A percentile compares a stretch with the other conserved stretches of the same genome.
These are phyloP conservation scores for Perodicticus potto DNA, from an alignment of 2,797 vertebrate species.

Conservation along the genomic window DNA sequence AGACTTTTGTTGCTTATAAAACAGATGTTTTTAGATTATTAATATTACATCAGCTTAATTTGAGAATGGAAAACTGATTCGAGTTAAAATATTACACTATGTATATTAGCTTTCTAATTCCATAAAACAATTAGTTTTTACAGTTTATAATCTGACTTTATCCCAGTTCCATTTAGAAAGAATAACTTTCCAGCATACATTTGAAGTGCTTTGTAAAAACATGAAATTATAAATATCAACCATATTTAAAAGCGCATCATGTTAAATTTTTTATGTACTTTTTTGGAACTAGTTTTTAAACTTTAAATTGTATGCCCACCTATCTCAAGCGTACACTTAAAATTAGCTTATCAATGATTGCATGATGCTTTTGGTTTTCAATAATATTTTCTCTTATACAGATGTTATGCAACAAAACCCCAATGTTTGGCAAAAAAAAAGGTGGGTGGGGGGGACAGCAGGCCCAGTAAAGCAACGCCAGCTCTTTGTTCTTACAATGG, in stretches of 20 bases:
- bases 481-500: neutral
- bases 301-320: slow-evolving; percentile 87
- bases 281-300: slow-evolving; percentile 91
- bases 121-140: slow-evolving; percentile 81
- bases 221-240: slow-evolving; percentile 88
- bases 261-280: slow-evolving; percentile 91
- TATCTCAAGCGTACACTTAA: slow-evolving; percentile 88
- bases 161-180: slow-evolving; percentile 85
- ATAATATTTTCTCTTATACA: slow-evolving; percentile 88
- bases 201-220: slow-evolving; percentile 94
- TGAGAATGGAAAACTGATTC: slow-evolving; percentile 85
- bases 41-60: slow-evolving; percentile 84
- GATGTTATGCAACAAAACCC: slow-evolving; percentile 90
- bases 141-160: slow-evolving; percentile 86
- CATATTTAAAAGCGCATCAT: slow-evolving; percentile 91
- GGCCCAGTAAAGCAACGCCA: neutral
- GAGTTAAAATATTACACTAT: slow-evolving; percentile 86
- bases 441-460: neutral
- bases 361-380: slow-evolving; percentile 90
- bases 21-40: slow-evolving; percentile 87
- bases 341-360: slow-evolving; percentile 87
- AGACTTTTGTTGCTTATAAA: slow-evolving; percentile 94
- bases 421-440: slow-evolving; percentile 80
- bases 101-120: slow-evolving; percentile 86
- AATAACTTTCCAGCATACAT: slow-evolving; percentile 88